These are phyloP conservation scores for Syritta pipiens DNA, from an alignment of 2,888 invertebrate genomes.

Conservation along the genomic window DNA sequence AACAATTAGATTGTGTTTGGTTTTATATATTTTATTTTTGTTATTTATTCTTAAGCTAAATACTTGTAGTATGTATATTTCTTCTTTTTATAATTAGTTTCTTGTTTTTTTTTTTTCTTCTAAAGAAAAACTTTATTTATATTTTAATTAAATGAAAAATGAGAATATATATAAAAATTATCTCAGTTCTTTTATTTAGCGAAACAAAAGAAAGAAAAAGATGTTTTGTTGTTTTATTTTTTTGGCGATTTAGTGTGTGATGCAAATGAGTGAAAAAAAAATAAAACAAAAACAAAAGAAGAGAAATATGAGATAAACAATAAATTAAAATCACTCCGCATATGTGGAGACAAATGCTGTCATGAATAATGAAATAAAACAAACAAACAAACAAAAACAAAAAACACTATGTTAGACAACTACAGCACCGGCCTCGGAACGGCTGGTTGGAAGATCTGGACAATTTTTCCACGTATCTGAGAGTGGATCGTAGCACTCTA, in stretches of 20 bases:
- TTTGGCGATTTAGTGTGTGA: too few relatives aligned
- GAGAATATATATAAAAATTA: conserved; percentile 15
- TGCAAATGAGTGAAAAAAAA: not conserved
- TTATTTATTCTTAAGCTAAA: conserved; percentile 25
- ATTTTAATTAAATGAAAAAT: conserved; percentile 10
- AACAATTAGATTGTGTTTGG: conserved; percentile 29
- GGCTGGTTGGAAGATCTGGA: conserved; percentile 88
- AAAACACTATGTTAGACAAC: conserved; percentile 82
- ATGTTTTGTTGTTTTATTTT: not conserved
- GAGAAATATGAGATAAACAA: not conserved
- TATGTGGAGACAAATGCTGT: conserved; percentile 24
- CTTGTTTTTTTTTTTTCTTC: too few relatives aligned
- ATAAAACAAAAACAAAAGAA: conserved; percentile 1
- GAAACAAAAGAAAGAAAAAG: conserved; percentile 9
- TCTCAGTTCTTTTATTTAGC: conserved; percentile 47
- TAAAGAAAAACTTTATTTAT: too few relatives aligned
- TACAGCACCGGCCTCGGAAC: conserved; percentile 93
- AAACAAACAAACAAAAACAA: conserved; percentile 33
- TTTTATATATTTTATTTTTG: not conserved
- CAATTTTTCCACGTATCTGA: conserved; percentile 88
- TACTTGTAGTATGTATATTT: too few relatives aligned
- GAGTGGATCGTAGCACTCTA: conserved; percentile 91
- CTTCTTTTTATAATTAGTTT: too few relatives aligned
- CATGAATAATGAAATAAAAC: conserved; percentile 36
- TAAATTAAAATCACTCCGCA: conserved; percentile 41